Evolutionary conservation across 2,113 vertebrate species (phyloP), one percentile per base, ranked within the genome.

Genomic region (Euleptes europaea): DNA sequence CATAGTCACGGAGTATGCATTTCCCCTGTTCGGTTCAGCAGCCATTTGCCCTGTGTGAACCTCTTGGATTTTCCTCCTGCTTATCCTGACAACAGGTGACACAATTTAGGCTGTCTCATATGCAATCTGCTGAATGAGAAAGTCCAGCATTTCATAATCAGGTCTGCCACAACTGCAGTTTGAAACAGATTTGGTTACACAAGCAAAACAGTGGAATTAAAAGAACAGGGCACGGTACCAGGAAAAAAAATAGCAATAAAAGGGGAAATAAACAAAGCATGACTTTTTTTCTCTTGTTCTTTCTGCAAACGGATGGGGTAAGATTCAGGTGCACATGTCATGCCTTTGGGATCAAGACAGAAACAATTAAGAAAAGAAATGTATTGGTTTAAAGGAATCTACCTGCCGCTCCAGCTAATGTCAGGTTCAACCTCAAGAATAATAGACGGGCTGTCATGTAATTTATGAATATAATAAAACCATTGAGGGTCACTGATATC

Each of bases 391-490:
- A 65, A 88, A 92, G 73, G 80, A 93, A 94, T 89, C 91, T 85
- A 76, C 81, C 85, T 81, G 83, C 31, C 17, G 80, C 77, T 71
- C 79, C 38, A 85, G 76, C 85, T 92, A 90, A 93, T 92, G 93
- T 88, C 89, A 93, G 93, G 83, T 91, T 94, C 19, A 83, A 92
- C 89, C 87, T 31, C 91, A 92, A 93, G 88, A 92, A 89, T 84
- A 94, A 92, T 83, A 93, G 91, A 92, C 84, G 84, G 90, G 92
- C 72, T 81, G 82, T 72, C 35, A 10, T 78, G 11, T 75, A 86
- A 80, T 10, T 9, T 19, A 65, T 7, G 5, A 71, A 44, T 74
- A 89, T 90, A 93, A 93, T 90, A 94, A 93, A 94, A 88, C 77
- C 67, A 93, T 88, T 93, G 89, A 92, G 80, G 70, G 80, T 60